Evolutionary conservation across 1,140 invertebrate genomes (phyloP), one percentile per base, ranked within the genome.

Genomic region (Calephelis virginiensis): DNA sequence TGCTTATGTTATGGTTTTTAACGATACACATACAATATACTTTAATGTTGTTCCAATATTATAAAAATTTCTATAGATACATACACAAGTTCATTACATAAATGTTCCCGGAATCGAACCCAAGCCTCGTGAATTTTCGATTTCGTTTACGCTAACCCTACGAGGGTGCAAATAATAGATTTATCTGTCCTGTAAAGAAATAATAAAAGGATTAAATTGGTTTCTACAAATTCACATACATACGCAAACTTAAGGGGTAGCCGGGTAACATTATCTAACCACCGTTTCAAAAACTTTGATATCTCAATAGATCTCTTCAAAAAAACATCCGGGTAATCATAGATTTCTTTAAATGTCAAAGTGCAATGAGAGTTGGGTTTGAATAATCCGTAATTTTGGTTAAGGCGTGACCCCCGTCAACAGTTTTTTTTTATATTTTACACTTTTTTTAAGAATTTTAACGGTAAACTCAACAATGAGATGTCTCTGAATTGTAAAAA

Each of bases 361-460:
- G 88, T 89, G 88, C 88, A 86, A 82, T 82, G 76, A 85, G 87
- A 85, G 84, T 89, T 85, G 81, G 76, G 70, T 79, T 72, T 80
- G 74, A 83, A 80, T 82, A 88, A 83, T 83, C 82, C 83, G 82
- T 89, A 89, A 90, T 90, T 90, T 89, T 74, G 86, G 84, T 81
- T 80, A 68, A 77, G 85, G 86, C 85, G 84, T 88, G 86, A 89
- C 86, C 88, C 88, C 85, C 85, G 81, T 91, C 88, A 91, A 84
- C 86, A 80, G 76, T 82, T 83, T 86, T 87, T 89, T 90, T 72
- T 62, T 61, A 69, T 80, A 83, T 78, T 86, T 83, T 81, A 81
- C 77, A 85, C 77, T 87, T 91, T 90, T 85, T 78, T 66, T 43
- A 72, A 56, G 72, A 83, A 84, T 83, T 67, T 75, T 82, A 91